Evolutionary conservation across 1,140 invertebrate genomes (phyloP).

Genomic region (Metopolophium dirhodum): DNA sequence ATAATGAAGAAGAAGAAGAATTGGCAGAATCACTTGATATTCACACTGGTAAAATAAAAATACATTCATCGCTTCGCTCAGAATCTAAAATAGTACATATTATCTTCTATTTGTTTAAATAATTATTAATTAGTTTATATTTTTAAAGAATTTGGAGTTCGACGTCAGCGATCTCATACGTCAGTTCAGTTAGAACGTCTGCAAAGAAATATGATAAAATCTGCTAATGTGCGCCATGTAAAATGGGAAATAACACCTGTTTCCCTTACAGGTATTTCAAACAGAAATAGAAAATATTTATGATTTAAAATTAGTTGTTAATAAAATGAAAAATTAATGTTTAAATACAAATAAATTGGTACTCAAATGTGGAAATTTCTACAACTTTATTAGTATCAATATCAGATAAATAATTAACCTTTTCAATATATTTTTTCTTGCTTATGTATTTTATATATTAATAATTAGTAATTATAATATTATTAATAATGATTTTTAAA

Average conservation of each 20-base stretch:
- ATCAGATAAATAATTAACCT: background rate
- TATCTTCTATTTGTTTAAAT: background rate
- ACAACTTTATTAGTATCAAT: background rate
- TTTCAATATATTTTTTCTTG: background rate
- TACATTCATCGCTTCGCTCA: no score
- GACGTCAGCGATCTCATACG: constrained; percentile 82
- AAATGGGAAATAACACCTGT: constrained; percentile 74
- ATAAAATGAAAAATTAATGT: background rate
- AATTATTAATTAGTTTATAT: constrained; percentile 54
- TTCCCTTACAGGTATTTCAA: constrained; percentile 59
- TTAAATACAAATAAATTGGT: background rate
- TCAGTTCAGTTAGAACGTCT: constrained; percentile 88
- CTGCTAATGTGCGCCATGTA: constrained; percentile 78
- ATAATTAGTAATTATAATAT: background rate
- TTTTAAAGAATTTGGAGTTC: constrained; percentile 72
- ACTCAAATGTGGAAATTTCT: background rate
- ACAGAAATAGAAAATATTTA: background rate
- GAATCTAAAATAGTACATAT: background rate
- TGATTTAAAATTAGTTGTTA: background rate
- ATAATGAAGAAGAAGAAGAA: constrained; percentile 78
- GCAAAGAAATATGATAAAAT: constrained; percentile 82
- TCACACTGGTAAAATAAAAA: constrained; percentile 67
- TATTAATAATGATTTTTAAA: constrained; percentile 1
- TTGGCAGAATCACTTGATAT: constrained; percentile 74
- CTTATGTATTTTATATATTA: background rate